A percentile compares a stretch with the other conserved stretches of the same genome.
Evolutionary conservation across 92 coral and sea anemone species (phyloP).

Genomic region (Pocillopora grandis): DNA sequence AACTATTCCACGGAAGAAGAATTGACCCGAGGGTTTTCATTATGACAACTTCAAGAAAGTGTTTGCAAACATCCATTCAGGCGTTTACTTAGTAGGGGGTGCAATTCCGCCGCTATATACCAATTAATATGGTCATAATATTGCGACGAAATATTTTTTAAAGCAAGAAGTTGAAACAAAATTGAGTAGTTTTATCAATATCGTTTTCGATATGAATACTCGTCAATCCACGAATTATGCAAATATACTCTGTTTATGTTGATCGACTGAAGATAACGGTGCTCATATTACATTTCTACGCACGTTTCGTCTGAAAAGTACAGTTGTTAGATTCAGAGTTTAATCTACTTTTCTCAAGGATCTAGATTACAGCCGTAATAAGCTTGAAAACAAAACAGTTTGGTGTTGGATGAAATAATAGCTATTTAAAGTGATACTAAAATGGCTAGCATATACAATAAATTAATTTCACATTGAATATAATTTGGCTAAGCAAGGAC

Average conservation of each 20-base stretch:
- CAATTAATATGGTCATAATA: background rate
- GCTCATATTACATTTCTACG: background rate
- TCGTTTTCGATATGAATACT: background rate
- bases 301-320: conserved; percentile 21
- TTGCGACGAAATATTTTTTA: background rate
- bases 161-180: background rate
- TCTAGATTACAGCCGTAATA: background rate
- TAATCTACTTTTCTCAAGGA: background rate
- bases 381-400: background rate
- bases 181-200: conserved; percentile 25
- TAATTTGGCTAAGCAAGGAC: conserved; percentile 12
- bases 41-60: conserved; percentile 4
- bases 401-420: background rate
- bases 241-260: conserved; percentile 27
- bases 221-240: conserved; percentile 30
- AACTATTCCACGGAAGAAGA: conserved; percentile 10
- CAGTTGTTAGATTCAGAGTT: background rate
- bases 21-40: background rate
- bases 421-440: conserved; percentile 12
- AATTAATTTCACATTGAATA: conserved; percentile 3
- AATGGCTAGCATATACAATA: background rate
- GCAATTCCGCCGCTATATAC: background rate
- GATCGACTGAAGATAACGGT: conserved; percentile 27
- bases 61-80: background rate
- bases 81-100: conserved; percentile 20